Percentiles rank a stretch among this genome's conserved stretches.
phyloP scores from a whole-genome alignment of 2,113 vertebrate species.

The Martes martes region DNA sequence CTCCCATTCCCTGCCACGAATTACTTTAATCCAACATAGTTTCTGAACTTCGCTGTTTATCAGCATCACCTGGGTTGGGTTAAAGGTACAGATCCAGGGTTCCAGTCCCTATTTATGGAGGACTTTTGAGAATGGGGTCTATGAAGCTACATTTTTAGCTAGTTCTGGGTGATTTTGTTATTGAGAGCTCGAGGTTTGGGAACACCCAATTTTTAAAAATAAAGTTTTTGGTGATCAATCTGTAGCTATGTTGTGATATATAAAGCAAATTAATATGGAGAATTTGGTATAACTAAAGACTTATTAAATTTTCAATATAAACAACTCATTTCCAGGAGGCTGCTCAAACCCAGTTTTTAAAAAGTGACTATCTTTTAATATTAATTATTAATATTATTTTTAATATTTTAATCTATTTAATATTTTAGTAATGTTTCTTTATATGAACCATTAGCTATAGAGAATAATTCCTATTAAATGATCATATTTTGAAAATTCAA shows the following conservation, averaged over 20 bases:
- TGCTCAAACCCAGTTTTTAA: background rate
- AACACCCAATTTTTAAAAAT: background rate
- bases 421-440: background rate
- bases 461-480: background rate
- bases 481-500: background rate
- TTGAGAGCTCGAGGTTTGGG: background rate
- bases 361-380: background rate
- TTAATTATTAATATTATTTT: background rate
- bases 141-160: background rate
- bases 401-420: background rate
- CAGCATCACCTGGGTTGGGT: background rate
- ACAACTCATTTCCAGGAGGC: background rate
- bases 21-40: background rate
- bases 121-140: background rate
- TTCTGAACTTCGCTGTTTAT: background rate
- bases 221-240: background rate
- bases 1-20: background rate
- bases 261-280: background rate
- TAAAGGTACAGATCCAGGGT: background rate
- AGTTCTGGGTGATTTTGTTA: background rate
- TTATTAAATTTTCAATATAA: background rate
- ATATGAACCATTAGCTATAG: background rate
- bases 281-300: background rate
- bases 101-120: background rate
- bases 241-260: background rate